Evolutionary conservation across 2,888 invertebrate genomes (phyloP).

Genomic region (Drosophila quasianomalipes): DNA sequence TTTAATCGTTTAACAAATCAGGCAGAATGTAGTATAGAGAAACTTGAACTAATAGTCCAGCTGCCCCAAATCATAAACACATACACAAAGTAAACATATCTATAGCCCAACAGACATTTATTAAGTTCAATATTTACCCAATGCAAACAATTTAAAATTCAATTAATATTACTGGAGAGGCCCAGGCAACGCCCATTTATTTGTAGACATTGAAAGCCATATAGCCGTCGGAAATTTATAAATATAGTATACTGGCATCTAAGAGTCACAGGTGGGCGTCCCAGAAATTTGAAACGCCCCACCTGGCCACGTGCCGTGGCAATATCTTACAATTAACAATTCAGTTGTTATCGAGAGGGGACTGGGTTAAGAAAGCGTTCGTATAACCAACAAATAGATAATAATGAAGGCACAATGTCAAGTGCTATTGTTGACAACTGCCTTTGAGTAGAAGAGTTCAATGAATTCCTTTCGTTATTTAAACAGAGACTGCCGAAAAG

Average conservation of each 20-base stretch:
- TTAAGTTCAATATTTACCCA: constrained; percentile 23
- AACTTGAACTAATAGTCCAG: constrained; percentile 3
- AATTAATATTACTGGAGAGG: constrained; percentile 30
- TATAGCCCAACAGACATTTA: background rate
- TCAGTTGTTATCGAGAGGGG: background rate
- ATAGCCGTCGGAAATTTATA: constrained; percentile 36
- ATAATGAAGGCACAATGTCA: constrained; percentile 23
- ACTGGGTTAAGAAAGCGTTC: background rate
- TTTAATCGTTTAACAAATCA: background rate
- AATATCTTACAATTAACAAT: constrained; percentile 50
- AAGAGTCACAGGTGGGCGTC: constrained; percentile 13
- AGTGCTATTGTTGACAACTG: background rate
- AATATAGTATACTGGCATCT: constrained; percentile 21
- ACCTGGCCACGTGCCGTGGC: constrained; percentile 8
- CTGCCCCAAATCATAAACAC: constrained; percentile 18
- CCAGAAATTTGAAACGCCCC: background rate
- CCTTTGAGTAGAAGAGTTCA: constrained; percentile 23
- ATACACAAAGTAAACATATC: constrained; percentile 14
- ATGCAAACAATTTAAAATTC: constrained; percentile 59
- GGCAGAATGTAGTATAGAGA: background rate
- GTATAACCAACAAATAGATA: constrained; percentile 28
- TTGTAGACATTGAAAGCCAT: background rate
- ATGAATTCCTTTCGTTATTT: constrained; percentile 17
- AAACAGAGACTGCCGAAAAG: constrained; percentile 21
- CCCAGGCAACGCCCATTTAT: constrained; percentile 10